Conservation (phyloP, 2,113 vertebrate species). For the Strix aluco region DNA sequence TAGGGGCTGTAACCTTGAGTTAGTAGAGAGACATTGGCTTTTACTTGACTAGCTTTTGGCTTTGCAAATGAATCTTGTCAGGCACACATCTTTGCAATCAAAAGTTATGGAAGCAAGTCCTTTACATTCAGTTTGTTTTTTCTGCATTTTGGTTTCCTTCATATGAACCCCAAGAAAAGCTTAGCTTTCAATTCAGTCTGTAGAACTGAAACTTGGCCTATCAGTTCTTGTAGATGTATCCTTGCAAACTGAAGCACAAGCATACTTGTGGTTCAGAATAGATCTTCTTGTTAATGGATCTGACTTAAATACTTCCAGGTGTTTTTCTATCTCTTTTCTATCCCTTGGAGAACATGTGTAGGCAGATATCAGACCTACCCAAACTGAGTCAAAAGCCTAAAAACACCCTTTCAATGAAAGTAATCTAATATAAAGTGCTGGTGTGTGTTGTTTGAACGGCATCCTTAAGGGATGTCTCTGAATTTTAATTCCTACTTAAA, state of each 20-base stretch:
- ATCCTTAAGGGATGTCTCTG: not conserved
- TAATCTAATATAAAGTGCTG: not conserved
- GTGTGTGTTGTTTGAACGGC: not conserved
- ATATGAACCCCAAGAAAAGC: not conserved
- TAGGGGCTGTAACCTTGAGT: not conserved
- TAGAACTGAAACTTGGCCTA: not conserved
- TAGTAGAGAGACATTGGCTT: not conserved
- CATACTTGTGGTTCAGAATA: not conserved
- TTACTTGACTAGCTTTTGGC: not conserved
- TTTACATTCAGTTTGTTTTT: not conserved
- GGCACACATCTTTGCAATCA: not conserved
- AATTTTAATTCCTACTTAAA: not conserved
- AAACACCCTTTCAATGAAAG: not conserved
- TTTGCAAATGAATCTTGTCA: not conserved
- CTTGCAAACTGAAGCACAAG: not conserved
- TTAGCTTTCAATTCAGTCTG: not conserved
- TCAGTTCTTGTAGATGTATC: no score
- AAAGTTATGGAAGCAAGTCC: not conserved
- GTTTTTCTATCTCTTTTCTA: not conserved
- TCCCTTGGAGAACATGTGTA: not conserved
- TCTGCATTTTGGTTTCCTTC: not conserved
- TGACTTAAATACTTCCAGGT: not conserved
- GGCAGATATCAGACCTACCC: not conserved
- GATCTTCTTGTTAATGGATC: not conserved
- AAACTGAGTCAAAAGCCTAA: not conserved